phyloP scores from a whole-genome alignment of 1,140 invertebrate species.

The Diachasmimorpha longicaudata region DNA sequence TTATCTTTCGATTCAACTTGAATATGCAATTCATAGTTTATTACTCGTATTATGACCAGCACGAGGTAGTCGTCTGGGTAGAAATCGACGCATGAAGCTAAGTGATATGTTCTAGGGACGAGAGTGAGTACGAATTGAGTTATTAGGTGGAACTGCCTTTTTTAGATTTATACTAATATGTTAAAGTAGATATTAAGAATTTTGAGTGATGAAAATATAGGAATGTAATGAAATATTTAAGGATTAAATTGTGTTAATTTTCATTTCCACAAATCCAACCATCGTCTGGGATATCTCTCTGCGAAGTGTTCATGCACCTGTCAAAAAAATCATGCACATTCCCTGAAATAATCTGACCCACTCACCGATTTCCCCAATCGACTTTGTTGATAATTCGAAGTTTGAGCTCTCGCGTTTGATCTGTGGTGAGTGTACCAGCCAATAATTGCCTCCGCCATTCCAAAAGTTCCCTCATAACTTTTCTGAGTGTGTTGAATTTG shows the following conservation, averaged over 20 bases:
- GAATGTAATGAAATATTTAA: not conserved
- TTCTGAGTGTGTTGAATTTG: conserved; percentile 81
- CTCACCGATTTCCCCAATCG: conserved; percentile 95
- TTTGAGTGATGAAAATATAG: not conserved
- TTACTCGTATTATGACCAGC: not conserved
- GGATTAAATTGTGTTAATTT: not conserved
- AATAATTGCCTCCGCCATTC: conserved; percentile 83
- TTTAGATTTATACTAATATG: not conserved
- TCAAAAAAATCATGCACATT: not conserved
- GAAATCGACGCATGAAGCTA: not conserved
- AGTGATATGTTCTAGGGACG: not conserved
- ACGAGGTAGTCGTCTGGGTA: not conserved
- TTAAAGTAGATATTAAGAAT: not conserved
- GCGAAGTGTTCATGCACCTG: too few species aligned
- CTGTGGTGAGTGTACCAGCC: conserved; percentile 85
- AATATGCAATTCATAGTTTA: not conserved
- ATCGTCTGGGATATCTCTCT: too few species aligned
- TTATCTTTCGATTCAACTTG: not conserved
- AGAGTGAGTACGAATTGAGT: not conserved
- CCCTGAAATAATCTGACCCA: conserved; percentile 36
- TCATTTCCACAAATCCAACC: too few species aligned
- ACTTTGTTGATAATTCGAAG: conserved; percentile 88
- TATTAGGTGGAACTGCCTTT: not conserved
- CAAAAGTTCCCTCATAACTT: conserved; percentile 88
- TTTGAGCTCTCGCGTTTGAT: conserved; percentile 85